A percentile compares a stretch with the other conserved stretches of the same genome.
These are phyloP conservation scores for Drosophila lini DNA, from an alignment of 1,140 invertebrate genomes.

Conservation along the genomic window DNA sequence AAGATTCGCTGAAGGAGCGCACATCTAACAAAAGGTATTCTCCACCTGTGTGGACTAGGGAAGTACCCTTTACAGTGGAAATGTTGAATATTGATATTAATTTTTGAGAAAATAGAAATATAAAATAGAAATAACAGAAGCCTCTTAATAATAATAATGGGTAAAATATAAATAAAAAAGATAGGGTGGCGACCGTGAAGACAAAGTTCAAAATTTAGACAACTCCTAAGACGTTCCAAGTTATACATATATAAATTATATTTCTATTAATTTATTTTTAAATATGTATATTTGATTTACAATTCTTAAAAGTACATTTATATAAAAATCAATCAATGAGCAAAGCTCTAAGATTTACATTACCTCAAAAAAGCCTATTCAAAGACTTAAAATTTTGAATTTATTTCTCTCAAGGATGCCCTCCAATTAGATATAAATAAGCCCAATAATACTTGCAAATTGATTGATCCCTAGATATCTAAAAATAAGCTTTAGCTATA, in stretches of 20 bases:
- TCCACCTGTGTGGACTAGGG: background rate
- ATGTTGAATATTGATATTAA: background rate
- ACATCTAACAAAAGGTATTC: background rate
- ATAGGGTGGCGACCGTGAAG: background rate
- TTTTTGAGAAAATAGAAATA: background rate
- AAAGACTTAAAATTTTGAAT: background rate
- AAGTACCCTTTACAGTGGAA: background rate
- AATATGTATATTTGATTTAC: background rate
- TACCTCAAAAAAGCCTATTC: background rate
- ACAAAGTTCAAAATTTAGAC: too few relatives aligned
- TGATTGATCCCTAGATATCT: constrained; percentile 41
- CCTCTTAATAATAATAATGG: background rate
- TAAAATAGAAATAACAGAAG: background rate
- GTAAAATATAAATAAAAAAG: background rate
- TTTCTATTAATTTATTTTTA: background rate
- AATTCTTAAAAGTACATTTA: background rate
- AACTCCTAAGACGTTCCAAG: too few relatives aligned
- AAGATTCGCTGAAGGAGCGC: constrained; percentile 4
- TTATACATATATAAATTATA: background rate
- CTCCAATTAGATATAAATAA: background rate
- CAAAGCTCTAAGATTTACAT: background rate
- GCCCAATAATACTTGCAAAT: constrained; percentile 5
- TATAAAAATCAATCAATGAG: background rate
- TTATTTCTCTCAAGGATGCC: background rate
- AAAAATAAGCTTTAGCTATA: constrained; percentile 26